Conservation (phyloP, 2,797 vertebrate species). For the Xenops minutus region DNA sequence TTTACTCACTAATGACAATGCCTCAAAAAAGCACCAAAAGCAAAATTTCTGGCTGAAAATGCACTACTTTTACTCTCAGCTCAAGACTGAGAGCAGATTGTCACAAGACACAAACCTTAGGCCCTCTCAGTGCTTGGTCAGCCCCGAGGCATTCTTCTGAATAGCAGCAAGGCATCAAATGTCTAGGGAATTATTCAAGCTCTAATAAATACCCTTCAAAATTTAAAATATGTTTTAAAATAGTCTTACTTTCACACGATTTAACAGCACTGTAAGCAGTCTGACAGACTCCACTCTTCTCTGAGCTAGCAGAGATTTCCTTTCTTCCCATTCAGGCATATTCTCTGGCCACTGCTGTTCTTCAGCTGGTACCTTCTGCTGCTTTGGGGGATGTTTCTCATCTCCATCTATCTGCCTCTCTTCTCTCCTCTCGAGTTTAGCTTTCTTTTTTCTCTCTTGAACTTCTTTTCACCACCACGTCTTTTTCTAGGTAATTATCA, state of each 20-base stretch:
- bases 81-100: not conserved
- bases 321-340: slow-evolving; percentile 77
- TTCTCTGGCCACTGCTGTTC: slow-evolving; percentile 60
- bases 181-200: not conserved
- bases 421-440: slow-evolving; percentile 71
- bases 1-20: not conserved
- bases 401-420: slow-evolving; percentile 72
- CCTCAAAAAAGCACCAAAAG: not conserved
- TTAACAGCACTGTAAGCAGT: slow-evolving; percentile 78
- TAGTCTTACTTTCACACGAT: slow-evolving; percentile 76
- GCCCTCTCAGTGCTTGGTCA: not conserved
- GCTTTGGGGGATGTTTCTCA: slow-evolving; percentile 62
- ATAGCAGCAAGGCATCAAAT: not conserved
- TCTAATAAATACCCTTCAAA: not conserved
- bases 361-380: slow-evolving; percentile 61
- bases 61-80: not conserved
- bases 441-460: slow-evolving; percentile 74
- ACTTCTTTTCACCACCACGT: slow-evolving; percentile 74
- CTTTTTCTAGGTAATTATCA: slow-evolving; percentile 78
- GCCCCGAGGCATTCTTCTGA: not conserved
- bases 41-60: not conserved
- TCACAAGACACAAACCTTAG: not conserved
- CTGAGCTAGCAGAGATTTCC: slow-evolving; percentile 77
- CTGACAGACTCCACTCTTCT: slow-evolving; percentile 76
- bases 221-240: slow-evolving; percentile 49